These are phyloP conservation scores for Rotaria sp. DNA, from an alignment of 2,888 invertebrate genomes.

Conservation along the genomic window DNA sequence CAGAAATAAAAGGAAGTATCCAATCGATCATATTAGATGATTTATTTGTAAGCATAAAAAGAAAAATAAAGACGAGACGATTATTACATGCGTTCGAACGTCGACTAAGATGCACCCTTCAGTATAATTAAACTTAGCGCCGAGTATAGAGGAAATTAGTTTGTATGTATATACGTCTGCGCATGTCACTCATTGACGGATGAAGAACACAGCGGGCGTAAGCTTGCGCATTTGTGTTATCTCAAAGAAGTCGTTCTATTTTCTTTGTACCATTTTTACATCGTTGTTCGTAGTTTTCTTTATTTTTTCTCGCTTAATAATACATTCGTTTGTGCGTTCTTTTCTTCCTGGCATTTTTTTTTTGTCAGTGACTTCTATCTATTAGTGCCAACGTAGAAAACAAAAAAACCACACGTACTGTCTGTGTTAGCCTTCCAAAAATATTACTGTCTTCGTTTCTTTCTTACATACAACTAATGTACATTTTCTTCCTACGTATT, in stretches of 20 bases:
- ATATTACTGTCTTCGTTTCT: neutral
- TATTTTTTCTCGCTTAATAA: neutral
- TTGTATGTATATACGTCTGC: neutral
- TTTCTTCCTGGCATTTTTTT: neutral
- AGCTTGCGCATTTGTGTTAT: neutral
- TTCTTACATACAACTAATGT: neutral
- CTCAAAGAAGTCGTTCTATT: neutral
- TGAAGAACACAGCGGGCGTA: neutral
- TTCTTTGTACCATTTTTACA: neutral
- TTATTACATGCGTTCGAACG: neutral
- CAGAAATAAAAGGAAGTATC: neutral
- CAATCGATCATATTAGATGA: neutral
- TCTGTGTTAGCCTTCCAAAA: neutral
- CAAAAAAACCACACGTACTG: neutral
- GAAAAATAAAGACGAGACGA: neutral
- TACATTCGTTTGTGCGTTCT: neutral
- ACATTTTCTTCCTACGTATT: neutral
- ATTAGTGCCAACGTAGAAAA: neutral
- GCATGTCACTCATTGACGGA: neutral
- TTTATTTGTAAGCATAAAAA: neutral
- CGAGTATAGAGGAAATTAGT: neutral
- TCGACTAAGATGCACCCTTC: neutral
- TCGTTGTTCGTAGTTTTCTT: neutral
- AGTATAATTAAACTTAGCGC: neutral
- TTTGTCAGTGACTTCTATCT: neutral